These are phyloP conservation scores for Siphlonurus alternatus DNA, from an alignment of 2,888 invertebrate genomes.

Conservation along the genomic window DNA sequence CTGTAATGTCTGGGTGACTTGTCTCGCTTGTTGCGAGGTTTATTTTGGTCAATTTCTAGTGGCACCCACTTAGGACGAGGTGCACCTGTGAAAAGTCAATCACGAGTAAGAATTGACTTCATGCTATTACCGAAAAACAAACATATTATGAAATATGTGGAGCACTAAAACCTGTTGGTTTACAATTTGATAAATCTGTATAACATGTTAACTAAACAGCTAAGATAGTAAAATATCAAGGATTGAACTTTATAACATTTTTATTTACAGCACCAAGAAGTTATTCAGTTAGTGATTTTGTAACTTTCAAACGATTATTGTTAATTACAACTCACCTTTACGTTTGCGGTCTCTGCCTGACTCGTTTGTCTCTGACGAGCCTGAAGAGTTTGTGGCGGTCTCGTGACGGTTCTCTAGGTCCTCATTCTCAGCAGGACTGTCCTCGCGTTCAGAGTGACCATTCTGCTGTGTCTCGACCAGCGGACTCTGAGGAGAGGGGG, in stretches of 20 bases:
- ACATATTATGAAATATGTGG: too few relatives aligned
- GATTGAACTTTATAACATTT: too few relatives aligned
- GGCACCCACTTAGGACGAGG: slow-evolving; percentile 80
- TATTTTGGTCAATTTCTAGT: slow-evolving; percentile 67
- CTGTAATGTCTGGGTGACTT: slow-evolving; percentile 30
- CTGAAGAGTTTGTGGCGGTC: background rate
- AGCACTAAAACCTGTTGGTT: too few relatives aligned
- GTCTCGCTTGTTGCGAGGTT: slow-evolving; percentile 46
- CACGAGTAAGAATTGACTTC: too few relatives aligned
- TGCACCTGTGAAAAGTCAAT: too few relatives aligned
- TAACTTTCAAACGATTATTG: background rate
- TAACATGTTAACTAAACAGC: too few relatives aligned
- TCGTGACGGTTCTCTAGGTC: slow-evolving; percentile 29
- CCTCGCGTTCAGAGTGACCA: slow-evolving; percentile 1
- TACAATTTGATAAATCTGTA: too few relatives aligned
- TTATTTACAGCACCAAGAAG: too few relatives aligned
- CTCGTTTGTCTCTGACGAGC: slow-evolving; percentile 17
- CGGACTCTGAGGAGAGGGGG: slow-evolving; percentile 7
- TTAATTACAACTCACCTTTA: slow-evolving; percentile 23
- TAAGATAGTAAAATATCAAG: too few relatives aligned
- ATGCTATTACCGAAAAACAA: too few relatives aligned
- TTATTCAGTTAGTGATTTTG: slow-evolving; percentile 21
- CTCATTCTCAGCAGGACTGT: slow-evolving; percentile 16
- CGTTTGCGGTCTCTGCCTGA: slow-evolving; percentile 25
- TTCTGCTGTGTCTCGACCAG: too few relatives aligned